These are phyloP conservation scores for Mesorhabditis sp. DNA, from an alignment of 2,888 invertebrate species.

Conservation along the genomic window DNA sequence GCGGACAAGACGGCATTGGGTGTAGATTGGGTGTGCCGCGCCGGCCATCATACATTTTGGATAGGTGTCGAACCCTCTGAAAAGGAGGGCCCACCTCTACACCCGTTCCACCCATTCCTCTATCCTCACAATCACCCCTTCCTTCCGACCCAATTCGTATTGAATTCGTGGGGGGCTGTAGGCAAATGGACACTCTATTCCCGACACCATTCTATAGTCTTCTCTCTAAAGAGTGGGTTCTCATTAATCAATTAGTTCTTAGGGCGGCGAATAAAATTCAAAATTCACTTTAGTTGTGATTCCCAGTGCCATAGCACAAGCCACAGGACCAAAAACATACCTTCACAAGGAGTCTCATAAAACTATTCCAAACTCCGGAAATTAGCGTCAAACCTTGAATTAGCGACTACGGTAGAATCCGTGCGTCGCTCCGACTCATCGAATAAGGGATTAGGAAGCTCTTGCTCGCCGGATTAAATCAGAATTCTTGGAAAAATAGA, in stretches of 20 bases:
- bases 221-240: not conserved
- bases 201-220: conserved; percentile 6
- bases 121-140: too few species aligned
- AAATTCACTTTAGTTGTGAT: conserved; percentile 2
- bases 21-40: not conserved
- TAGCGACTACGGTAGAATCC: too few species aligned
- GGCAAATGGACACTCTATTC: not conserved
- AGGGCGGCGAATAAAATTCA: not conserved
- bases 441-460: too few species aligned
- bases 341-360: not conserved
- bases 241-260: too few species aligned
- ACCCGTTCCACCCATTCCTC: too few species aligned
- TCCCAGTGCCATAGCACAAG: not conserved
- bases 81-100: too few species aligned
- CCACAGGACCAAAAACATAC: not conserved
- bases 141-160: too few species aligned
- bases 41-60: not conserved
- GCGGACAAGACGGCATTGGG: too few species aligned
- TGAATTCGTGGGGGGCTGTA: not conserved
- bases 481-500: too few species aligned
- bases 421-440: too few species aligned
- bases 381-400: too few species aligned
- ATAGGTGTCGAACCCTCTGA: not conserved
- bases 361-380: not conserved
- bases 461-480: too few species aligned